Conservation (phyloP, 2,113 vertebrate genomes). For the Poeciliopsis retropinna region DNA sequence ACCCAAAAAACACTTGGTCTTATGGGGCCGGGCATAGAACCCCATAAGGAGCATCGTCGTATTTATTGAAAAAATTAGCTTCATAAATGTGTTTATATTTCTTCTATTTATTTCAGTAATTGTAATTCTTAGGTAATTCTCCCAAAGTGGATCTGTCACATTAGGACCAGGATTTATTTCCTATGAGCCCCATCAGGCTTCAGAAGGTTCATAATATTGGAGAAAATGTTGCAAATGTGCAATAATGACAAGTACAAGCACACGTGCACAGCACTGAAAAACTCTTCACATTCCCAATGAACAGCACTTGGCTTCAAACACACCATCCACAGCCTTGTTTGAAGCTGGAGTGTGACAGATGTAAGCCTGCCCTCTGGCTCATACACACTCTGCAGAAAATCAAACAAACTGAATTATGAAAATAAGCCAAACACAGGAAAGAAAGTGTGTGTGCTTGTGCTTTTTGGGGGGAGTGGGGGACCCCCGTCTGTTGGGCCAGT, state of each 20-base stretch:
- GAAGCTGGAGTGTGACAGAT: slow-evolving; percentile 48
- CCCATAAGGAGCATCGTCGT: too few relatives aligned
- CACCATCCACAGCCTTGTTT: slow-evolving; percentile 32
- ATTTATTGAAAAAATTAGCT: too few relatives aligned
- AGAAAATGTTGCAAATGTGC: not conserved
- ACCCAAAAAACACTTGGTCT: too few relatives aligned
- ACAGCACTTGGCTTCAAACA: slow-evolving; percentile 54
- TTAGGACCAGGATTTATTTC: not conserved
- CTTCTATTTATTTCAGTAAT: too few relatives aligned
- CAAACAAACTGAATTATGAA: slow-evolving; percentile 46
- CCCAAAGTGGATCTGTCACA: too few relatives aligned
- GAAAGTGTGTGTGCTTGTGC: slow-evolving; percentile 7
- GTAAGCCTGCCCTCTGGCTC: slow-evolving; percentile 34
- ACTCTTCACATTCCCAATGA: slow-evolving; percentile 19
- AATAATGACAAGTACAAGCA: not conserved
- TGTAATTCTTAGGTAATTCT: too few relatives aligned
- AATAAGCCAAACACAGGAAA: slow-evolving; percentile 23
- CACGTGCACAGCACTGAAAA: slow-evolving; percentile 12
- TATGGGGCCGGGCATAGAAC: too few relatives aligned
- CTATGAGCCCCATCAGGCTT: not conserved
- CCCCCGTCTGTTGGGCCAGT: slow-evolving; percentile 44
- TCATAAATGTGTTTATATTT: too few relatives aligned
- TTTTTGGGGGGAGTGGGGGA: not conserved
- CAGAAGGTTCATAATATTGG: not conserved
- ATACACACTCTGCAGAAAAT: slow-evolving; percentile 17